Evolutionary conservation across 2,888 invertebrate genomes (phyloP), one percentile per base, ranked within the genome.

Genomic region (Rosalia funebris): DNA sequence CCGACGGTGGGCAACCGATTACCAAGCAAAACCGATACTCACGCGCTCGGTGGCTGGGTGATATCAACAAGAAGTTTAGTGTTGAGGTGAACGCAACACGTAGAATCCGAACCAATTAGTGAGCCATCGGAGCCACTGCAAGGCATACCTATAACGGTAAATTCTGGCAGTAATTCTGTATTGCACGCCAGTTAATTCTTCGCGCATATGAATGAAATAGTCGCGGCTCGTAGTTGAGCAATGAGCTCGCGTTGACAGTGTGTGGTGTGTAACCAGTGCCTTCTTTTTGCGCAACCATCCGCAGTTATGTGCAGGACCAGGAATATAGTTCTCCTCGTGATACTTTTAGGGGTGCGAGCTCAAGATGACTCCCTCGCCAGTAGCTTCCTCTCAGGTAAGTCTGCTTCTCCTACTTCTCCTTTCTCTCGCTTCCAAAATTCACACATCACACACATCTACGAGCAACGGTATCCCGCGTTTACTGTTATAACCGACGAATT

Each of bases 311-410:
- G 71, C 64, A 73, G 73, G 75, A 71, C 73, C 71, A 65, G 70
- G 64, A 59, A 66, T 58, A 60, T 66, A 52, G 41, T 69, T 60
- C 55, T 65, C 63, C 62, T 76, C 63, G 69, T 63, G 54, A 73
- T 75, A 66, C 71, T 72, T 61, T 62, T 70, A 57, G 73, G 73
- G 71, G 78, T 76, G 66, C 68, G 71, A 62, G 79, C 82, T 64
- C 85, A 90, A 82, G 91, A 91, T 78, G 93, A 92, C 72, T 92
- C 92, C 47, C 84, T 93, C 77, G 91, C 92, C 63, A 90, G 91
- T 75, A 91, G 91, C 76, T 91, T 93, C 80, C 84, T 93, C 56
- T 91, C 92, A 82, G 92, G 92, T 92, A 84, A 39, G 67, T 66
- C 48, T 19, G 39, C 14, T 48, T 66, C 48, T 19, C 32, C 14